phyloP scores from a whole-genome alignment of 2,797 vertebrate species.

The Chrosomus eos region DNA sequence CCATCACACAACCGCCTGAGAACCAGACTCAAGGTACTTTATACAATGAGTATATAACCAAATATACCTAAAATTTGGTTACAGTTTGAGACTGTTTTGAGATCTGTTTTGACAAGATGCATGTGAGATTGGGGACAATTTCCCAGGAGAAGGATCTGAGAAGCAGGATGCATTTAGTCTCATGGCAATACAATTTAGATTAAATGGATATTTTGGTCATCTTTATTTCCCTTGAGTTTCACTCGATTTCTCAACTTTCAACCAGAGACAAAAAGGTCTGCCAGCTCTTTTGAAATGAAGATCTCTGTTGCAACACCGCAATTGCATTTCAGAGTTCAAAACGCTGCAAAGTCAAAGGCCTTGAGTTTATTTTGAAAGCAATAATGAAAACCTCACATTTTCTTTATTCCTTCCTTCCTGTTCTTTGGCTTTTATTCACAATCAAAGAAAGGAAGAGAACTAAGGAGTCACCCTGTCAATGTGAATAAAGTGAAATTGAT shows the following conservation, averaged over 20 bases:
- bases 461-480: slow-evolving; percentile 15
- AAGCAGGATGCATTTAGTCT: not conserved
- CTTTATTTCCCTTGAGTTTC: not conserved
- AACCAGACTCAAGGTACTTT: too few relatives aligned
- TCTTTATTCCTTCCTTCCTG: slow-evolving; percentile 39
- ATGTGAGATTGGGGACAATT: not conserved
- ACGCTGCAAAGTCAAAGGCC: not conserved
- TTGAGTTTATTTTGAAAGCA: not conserved
- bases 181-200: not conserved
- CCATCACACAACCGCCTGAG: too few relatives aligned
- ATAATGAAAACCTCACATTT: slow-evolving; percentile 16
- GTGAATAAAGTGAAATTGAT: slow-evolving; percentile 9
- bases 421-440: slow-evolving; percentile 15
- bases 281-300: slow-evolving; percentile 22
- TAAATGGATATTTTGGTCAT: not conserved
- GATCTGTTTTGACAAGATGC: not conserved
- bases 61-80: too few relatives aligned
- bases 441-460: slow-evolving; percentile 18
- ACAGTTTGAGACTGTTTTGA: not conserved
- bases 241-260: slow-evolving; percentile 20
- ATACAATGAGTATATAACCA: too few relatives aligned
- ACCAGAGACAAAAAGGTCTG: not conserved
- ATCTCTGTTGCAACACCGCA: slow-evolving; percentile 7
- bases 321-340: not conserved
- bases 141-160: not conserved